Percentiles rank a stretch among this genome's conserved stretches.
Conservation (phyloP, 2,113 vertebrate species). For the Acinonyx jubatus region DNA sequence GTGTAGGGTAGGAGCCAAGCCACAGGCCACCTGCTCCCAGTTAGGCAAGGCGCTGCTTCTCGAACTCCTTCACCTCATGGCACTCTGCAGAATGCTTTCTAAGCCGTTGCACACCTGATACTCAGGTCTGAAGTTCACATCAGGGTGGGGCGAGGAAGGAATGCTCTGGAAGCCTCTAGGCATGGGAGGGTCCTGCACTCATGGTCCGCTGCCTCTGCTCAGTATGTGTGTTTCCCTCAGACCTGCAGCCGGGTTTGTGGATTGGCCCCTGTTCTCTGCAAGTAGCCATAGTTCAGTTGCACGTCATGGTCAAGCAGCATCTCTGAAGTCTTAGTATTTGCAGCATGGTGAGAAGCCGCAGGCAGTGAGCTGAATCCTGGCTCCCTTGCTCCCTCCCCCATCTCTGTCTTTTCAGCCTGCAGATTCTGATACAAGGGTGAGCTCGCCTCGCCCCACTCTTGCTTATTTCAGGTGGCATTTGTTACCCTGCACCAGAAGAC, state of each 20-base stretch:
- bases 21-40: background rate
- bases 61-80: background rate
- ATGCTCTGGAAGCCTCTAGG: background rate
- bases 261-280: background rate
- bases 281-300: slow-evolving; percentile 46
- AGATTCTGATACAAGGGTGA: slow-evolving; percentile 91
- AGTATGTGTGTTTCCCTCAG: background rate
- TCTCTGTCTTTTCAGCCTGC: slow-evolving; percentile 85
- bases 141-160: rapidly evolving
- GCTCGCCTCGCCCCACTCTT: slow-evolving; percentile 82
- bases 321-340: slow-evolving; percentile 66
- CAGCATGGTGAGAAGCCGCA: slow-evolving; percentile 76
- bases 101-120: background rate
- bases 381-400: slow-evolving; percentile 49
- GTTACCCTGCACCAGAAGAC: slow-evolving; percentile 83
- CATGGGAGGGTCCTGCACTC: background rate
- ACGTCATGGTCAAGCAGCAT: slow-evolving; percentile 62
- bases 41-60: background rate
- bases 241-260: background rate
- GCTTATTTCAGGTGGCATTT: slow-evolving; percentile 91
- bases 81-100: background rate
- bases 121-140: background rate
- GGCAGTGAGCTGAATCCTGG: slow-evolving; percentile 77
- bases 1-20: background rate
- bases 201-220: background rate